A percentile compares a stretch with the other conserved stretches of the same genome.
Evolutionary conservation across 1,140 invertebrate species (phyloP).

Genomic region (Achatina immaculata): DNA sequence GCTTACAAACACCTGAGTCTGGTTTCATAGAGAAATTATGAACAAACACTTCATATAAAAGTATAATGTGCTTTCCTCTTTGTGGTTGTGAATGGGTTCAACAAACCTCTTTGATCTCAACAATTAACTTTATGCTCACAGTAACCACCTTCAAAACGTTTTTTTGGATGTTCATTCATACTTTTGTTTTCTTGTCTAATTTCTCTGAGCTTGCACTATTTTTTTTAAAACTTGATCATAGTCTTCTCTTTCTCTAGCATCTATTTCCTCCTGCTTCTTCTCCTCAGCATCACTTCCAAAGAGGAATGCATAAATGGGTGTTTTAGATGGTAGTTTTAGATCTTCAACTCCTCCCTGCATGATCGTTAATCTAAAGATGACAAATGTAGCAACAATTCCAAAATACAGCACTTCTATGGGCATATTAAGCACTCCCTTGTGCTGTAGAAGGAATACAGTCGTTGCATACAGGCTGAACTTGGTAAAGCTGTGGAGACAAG

Average conservation of each 20-base stretch:
- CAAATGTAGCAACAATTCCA: constrained; percentile 5
- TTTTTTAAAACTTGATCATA: no score
- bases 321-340: background rate
- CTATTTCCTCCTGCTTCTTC: background rate
- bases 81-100: no score
- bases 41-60: no score
- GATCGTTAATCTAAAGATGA: background rate
- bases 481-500: constrained; percentile 25
- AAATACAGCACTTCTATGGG: background rate
- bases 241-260: background rate
- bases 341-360: background rate
- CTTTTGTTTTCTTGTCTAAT: background rate
- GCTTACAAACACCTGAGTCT: no score
- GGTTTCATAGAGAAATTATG: no score
- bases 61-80: no score
- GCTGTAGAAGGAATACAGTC: constrained; percentile 1
- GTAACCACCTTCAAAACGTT: no score
- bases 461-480: constrained; percentile 27
- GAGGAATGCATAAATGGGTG: background rate
- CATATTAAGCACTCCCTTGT: background rate
- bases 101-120: no score
- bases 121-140: no score
- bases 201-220: background rate
- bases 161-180: no score
- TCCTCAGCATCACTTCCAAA: background rate